phyloP scores from a whole-genome alignment of 2,113 vertebrate genomes.

The Cepphus grylle region DNA sequence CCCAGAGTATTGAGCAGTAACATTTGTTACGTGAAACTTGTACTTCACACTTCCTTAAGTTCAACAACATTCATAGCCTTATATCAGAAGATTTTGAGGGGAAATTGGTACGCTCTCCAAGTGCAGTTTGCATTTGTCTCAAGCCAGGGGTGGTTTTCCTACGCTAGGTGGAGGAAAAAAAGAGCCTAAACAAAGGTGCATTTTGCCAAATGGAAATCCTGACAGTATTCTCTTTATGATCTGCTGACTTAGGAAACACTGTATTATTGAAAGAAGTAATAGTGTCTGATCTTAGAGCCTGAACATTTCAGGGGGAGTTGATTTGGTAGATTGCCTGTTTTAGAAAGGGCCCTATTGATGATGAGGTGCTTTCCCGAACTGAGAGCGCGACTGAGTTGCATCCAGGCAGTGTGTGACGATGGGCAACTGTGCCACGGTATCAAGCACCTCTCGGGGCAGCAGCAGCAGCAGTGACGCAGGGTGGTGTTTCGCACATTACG shows the following conservation, averaged over 20 bases:
- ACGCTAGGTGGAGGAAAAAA: not conserved
- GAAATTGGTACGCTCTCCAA: not conserved
- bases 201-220: not conserved
- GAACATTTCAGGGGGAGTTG: not conserved
- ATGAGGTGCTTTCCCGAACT: not conserved
- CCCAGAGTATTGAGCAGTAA: not conserved
- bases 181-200: not conserved
- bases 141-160: not conserved
- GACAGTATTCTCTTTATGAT: not conserved
- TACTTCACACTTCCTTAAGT: not conserved
- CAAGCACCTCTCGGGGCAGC: not conserved
- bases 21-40: not conserved
- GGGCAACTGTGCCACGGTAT: not conserved
- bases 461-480: not conserved
- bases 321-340: not conserved
- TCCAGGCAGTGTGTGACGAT: not conserved
- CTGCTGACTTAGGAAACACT: not conserved
- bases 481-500: fast-evolving
- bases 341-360: not conserved
- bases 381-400: not conserved
- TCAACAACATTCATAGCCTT: not conserved
- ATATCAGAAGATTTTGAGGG: not conserved
- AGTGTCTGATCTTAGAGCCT: not conserved
- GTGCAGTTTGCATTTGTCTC: not conserved
- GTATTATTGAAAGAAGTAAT: not conserved